A percentile compares a stretch with the other conserved stretches of the same genome.
phyloP scores from a whole-genome alignment of 1,140 invertebrate species.

The Drosophila sechellia region DNA sequence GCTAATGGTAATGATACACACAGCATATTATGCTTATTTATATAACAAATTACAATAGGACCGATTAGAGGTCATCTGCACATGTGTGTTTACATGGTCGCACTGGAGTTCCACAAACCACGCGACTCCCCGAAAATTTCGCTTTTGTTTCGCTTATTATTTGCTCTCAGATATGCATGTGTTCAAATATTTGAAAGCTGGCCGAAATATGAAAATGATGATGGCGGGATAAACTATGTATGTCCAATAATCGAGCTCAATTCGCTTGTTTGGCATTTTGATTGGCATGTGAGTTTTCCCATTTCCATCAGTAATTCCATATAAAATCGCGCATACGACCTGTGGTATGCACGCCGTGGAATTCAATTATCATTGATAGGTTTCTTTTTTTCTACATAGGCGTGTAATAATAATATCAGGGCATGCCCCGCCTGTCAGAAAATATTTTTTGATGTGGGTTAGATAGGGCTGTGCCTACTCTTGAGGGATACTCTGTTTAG shows the following conservation, averaged over 20 bases:
- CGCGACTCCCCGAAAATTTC: neutral
- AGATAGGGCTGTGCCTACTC: conserved; percentile 1
- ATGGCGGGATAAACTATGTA: conserved; percentile 24
- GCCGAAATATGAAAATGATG: conserved; percentile 17
- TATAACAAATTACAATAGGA: conserved; percentile 67
- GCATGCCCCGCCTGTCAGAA: neutral
- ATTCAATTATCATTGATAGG: conserved; percentile 38
- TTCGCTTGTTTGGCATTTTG: conserved; percentile 37
- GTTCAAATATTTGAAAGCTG: conserved; percentile 41
- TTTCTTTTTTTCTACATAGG: conserved; percentile 10
- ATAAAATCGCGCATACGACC: conserved; percentile 63
- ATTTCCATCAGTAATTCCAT: conserved; percentile 3
- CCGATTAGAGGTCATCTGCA: conserved; percentile 60
- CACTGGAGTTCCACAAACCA: conserved; percentile 8
- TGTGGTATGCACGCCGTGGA: conserved; percentile 23
- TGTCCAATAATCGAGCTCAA: conserved; percentile 12
- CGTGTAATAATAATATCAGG: conserved; percentile 41
- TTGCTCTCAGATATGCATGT: conserved; percentile 25
- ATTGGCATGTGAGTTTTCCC: conserved; percentile 24
- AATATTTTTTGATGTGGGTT: conserved; percentile 25
- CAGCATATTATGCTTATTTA: conserved; percentile 69
- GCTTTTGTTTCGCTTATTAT: conserved; percentile 6
- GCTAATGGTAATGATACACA: conserved; percentile 21
- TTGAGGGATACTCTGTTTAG: neutral
- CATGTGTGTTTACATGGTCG: conserved; percentile 17